Evolutionary conservation across 2,797 vertebrate species (phyloP).

Genomic region (Artibeus jamaicensis): DNA sequence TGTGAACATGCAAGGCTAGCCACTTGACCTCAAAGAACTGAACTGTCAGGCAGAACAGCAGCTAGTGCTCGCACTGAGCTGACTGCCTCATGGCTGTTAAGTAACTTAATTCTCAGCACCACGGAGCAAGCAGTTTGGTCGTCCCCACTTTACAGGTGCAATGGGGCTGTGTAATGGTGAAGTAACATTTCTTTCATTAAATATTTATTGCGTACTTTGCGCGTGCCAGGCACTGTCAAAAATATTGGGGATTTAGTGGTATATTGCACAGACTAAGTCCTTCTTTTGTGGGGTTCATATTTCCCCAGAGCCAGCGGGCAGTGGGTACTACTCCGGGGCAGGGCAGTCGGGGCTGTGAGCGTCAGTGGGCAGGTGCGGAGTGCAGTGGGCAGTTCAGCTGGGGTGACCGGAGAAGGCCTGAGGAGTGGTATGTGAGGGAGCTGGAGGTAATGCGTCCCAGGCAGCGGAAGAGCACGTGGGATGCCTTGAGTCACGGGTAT

Average conservation of each 20-base stretch:
- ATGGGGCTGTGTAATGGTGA: neutral
- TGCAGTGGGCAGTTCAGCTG: neutral
- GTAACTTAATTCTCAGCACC: neutral
- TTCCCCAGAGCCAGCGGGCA: neutral
- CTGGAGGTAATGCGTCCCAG: neutral
- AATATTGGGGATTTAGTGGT: neutral
- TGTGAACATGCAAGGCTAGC: neutral
- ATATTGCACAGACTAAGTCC: neutral
- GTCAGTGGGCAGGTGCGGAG: neutral
- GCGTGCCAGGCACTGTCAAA: neutral
- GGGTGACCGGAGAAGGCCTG: neutral
- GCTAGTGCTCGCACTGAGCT: neutral
- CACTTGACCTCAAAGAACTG: neutral
- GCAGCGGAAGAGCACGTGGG: neutral
- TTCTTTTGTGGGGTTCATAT: neutral
- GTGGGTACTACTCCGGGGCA: neutral
- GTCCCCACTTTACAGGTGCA: neutral
- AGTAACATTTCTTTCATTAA: neutral
- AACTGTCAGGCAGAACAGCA: neutral
- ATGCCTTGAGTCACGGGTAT: neutral
- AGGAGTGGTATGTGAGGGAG: neutral
- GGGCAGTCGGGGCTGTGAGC: neutral
- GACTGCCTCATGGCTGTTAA: neutral
- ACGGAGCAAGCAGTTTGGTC: neutral
- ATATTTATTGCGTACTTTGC: neutral